Conservation (phyloP, 2,888 invertebrate species). For the Dryomyza anilis region DNA sequence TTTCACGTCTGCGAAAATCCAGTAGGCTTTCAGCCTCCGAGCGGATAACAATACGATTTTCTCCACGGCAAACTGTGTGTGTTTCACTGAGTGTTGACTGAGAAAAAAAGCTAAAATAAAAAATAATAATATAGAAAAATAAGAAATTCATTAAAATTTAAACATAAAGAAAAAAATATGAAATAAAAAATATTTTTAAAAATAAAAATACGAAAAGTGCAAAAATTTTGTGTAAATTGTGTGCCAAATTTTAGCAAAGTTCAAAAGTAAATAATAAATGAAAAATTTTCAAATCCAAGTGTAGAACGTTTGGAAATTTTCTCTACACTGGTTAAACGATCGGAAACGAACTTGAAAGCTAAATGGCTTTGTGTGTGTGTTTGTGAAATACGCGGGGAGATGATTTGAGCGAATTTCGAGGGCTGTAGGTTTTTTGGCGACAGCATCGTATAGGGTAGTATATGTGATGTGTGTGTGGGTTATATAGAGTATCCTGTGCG, state of each 20-base stretch:
- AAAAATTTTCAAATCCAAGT: background rate
- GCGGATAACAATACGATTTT: conserved; percentile 59
- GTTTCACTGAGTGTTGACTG: conserved; percentile 28
- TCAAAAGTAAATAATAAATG: background rate
- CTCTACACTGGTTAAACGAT: conserved; percentile 33
- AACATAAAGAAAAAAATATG: no score
- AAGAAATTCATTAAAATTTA: background rate
- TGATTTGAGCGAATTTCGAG: no score
- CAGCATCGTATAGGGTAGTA: no score
- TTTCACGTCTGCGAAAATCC: conserved; percentile 49
- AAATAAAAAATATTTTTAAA: no score
- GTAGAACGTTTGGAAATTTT: background rate
- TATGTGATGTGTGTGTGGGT: no score
- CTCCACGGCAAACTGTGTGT: conserved; percentile 35
- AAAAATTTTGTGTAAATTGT: background rate
- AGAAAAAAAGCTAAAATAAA: conserved; percentile 18
- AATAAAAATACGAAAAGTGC: no score
- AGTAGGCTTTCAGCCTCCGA: conserved; percentile 62
- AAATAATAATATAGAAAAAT: conserved; percentile 10
- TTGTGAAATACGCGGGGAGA: no score
- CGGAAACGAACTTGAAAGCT: conserved; percentile 32
- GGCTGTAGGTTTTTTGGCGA: no score
- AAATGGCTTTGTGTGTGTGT: no score
- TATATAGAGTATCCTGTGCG: no score
- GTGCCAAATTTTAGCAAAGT: conserved; percentile 1